Conservation (phyloP, 2,113 vertebrate species). For the Thunnus thynnus region DNA sequence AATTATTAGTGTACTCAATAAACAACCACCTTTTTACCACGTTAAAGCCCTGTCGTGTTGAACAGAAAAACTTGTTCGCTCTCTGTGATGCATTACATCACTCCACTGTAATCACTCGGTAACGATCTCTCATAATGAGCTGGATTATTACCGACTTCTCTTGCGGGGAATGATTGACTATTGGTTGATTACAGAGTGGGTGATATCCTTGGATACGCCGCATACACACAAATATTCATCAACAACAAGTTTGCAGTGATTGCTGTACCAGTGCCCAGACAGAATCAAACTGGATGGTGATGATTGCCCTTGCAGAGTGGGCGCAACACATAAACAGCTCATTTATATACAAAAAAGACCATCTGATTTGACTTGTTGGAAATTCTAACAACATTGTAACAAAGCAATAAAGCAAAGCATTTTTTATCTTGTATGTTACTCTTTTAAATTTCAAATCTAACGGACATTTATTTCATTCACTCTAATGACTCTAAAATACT, state of each 20-base stretch:
- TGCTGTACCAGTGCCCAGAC: slow-evolving; percentile 24
- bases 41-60: neutral
- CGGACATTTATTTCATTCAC: neutral
- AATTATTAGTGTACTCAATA: neutral
- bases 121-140: slow-evolving; percentile 45
- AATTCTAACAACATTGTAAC: neutral
- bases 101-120: slow-evolving; percentile 36
- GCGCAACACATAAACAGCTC: slow-evolving; percentile 18
- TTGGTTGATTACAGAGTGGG: slow-evolving; percentile 64
- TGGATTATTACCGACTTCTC: slow-evolving; percentile 18
- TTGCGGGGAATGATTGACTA: slow-evolving; percentile 40
- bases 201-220: slow-evolving; percentile 39
- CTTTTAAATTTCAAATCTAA: neutral
- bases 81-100: slow-evolving; percentile 26
- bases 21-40: neutral
- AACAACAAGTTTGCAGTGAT: slow-evolving; percentile 44
- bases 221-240: slow-evolving; percentile 25
- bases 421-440: neutral
- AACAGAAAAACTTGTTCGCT: slow-evolving; percentile 26
- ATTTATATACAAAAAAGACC: neutral
- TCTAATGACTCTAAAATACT: neutral
- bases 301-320: slow-evolving; percentile 44
- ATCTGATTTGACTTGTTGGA: neutral
- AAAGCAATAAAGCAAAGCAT: neutral
- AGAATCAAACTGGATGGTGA: slow-evolving; percentile 3